Percentiles rank a stretch among this genome's conserved stretches.
Evolutionary conservation across 2,797 vertebrate genomes (phyloP).

Genomic region (Sebastes iracundus): DNA sequence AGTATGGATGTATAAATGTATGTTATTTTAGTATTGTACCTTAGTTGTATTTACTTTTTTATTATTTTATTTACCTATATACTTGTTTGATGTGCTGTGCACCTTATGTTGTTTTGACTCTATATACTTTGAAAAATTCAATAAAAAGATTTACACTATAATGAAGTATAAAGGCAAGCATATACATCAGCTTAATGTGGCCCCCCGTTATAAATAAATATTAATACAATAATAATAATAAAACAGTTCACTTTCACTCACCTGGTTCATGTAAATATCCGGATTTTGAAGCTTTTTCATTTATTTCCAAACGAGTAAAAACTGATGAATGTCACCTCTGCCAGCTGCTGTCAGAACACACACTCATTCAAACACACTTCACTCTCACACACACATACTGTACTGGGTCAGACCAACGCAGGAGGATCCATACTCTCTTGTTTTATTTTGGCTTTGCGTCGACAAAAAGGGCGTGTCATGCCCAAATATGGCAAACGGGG

Average conservation of each 20-base stretch:
- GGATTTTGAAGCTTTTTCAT: slow-evolving; percentile 43
- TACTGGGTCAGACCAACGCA: slow-evolving; percentile 47
- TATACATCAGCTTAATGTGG: not conserved
- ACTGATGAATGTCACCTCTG: slow-evolving; percentile 47
- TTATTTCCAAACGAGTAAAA: slow-evolving; percentile 69
- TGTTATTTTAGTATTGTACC: too few species aligned
- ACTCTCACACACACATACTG: slow-evolving; percentile 46
- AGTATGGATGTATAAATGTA: too few species aligned
- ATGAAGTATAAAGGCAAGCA: not conserved
- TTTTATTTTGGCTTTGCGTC: slow-evolving; percentile 71
- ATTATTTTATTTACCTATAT: too few species aligned
- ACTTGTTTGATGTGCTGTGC: too few species aligned
- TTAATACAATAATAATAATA: not conserved
- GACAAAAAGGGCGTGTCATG: slow-evolving; percentile 66
- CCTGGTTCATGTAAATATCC: slow-evolving; percentile 76
- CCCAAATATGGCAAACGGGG: slow-evolving; percentile 83
- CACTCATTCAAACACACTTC: slow-evolving; percentile 62
- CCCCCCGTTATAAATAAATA: not conserved
- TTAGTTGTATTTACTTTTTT: too few species aligned
- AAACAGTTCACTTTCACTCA: slow-evolving; percentile 47
- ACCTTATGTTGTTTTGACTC: too few species aligned
- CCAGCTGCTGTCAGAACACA: slow-evolving; percentile 58
- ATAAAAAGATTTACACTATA: not conserved
- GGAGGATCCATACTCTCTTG: slow-evolving; percentile 56
- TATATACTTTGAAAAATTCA: too few species aligned